Conservation (phyloP, 2,113 vertebrate species). For the Hylia prasina region DNA sequence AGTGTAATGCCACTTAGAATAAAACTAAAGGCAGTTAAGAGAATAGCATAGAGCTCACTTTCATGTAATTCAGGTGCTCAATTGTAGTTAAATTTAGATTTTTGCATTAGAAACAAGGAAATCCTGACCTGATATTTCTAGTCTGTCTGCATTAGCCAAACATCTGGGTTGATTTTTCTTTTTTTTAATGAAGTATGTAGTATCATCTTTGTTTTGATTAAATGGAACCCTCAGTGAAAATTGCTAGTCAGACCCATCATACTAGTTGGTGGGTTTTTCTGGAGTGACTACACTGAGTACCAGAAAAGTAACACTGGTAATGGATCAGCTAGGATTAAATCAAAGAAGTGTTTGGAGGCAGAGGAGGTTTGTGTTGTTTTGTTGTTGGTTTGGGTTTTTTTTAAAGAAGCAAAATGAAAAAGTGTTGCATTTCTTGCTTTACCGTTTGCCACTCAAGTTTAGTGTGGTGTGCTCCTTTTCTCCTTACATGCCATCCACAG, state of each 20-base stretch:
- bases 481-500: rapidly evolving
- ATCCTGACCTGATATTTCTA: background rate
- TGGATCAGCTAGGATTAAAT: background rate
- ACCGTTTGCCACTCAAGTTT: background rate
- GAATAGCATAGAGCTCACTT: background rate
- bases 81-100: background rate
- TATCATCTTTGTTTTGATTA: background rate
- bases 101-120: background rate
- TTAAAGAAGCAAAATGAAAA: background rate
- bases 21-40: background rate
- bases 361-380: background rate
- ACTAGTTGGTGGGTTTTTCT: background rate
- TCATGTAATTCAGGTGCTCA: background rate
- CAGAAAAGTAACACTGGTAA: background rate
- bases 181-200: background rate
- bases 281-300: background rate
- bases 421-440: background rate
- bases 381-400: background rate
- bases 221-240: background rate
- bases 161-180: background rate
- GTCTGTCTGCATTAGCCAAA: background rate
- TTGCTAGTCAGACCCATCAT: background rate
- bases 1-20: background rate
- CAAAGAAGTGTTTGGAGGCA: background rate
- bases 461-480: background rate